Conservation (phyloP, 2,113 vertebrate species). For the Actenoides hombroni region DNA sequence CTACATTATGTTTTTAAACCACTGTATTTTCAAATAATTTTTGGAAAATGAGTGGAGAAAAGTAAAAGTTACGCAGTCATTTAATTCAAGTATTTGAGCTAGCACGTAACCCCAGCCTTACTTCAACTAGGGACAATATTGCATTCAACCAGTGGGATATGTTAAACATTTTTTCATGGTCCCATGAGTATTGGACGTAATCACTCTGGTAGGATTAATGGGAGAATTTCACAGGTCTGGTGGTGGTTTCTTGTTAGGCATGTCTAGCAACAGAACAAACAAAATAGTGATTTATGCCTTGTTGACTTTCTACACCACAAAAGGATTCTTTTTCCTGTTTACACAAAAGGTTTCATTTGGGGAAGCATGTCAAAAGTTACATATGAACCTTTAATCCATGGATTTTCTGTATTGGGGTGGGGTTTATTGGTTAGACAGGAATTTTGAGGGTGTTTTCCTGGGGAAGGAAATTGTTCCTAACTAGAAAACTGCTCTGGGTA, state of each 20-base stretch:
- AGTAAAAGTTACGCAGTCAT: rapidly evolving
- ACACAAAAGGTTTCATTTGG: constrained; percentile 35
- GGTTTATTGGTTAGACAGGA: neutral
- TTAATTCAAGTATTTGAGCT: neutral
- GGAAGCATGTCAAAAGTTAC: constrained; percentile 36
- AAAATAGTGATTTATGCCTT: constrained; percentile 53
- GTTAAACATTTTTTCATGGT: neutral
- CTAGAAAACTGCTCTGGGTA: neutral
- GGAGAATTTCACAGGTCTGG: neutral
- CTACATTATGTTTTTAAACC: neutral
- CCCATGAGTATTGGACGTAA: neutral
- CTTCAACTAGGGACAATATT: neutral
- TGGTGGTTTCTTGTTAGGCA: constrained; percentile 22
- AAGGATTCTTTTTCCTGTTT: constrained; percentile 6
- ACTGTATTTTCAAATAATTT: neutral
- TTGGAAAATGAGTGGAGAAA: neutral
- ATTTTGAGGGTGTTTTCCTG: neutral
- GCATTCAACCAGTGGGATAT: neutral
- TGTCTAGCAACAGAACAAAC: constrained; percentile 45
- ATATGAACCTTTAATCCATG: constrained; percentile 23
- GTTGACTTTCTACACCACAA: constrained; percentile 49
- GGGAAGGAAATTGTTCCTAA: neutral
- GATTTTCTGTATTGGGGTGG: constrained; percentile 5
- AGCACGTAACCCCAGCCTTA: neutral
- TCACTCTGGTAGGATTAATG: neutral